A percentile compares a stretch with the other conserved stretches of the same genome.
Conservation (phyloP, 2,797 vertebrate genomes). For the Gymnoscopelus braueri region DNA sequence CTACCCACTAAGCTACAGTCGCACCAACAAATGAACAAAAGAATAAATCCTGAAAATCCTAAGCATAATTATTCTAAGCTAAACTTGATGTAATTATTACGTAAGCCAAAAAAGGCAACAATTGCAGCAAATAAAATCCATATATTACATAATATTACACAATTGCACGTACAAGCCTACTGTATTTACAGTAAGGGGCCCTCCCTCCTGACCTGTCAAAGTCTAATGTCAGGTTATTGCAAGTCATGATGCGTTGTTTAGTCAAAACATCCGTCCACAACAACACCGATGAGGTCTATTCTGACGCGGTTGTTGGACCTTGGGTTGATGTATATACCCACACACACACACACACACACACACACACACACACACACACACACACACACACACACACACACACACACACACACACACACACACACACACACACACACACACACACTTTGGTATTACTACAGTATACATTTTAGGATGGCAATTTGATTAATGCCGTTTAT, state of each 20-base stretch:
- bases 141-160: neutral
- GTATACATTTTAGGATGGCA: neutral
- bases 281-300: constrained; percentile 14
- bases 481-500: no score
- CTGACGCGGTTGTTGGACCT: constrained; percentile 16
- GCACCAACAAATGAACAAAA: no score
- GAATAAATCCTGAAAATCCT: no score
- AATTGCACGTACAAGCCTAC: neutral
- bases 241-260: neutral
- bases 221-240: neutral
- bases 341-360: neutral
- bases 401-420: neutral
- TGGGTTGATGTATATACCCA: constrained; percentile 33
- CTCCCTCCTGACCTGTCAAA: neutral
- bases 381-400: neutral
- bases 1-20: no score
- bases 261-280: constrained; percentile 23
- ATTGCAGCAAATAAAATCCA: constrained; percentile 16
- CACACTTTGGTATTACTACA: no score
- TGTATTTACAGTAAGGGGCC: no score
- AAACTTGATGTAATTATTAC: neutral
- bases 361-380: constrained; percentile 1
- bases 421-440: neutral
- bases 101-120: neutral
- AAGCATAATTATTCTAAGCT: no score